These are phyloP conservation scores for Batillaria attramentaria DNA, from an alignment of 1,140 invertebrate genomes.

Conservation along the genomic window DNA sequence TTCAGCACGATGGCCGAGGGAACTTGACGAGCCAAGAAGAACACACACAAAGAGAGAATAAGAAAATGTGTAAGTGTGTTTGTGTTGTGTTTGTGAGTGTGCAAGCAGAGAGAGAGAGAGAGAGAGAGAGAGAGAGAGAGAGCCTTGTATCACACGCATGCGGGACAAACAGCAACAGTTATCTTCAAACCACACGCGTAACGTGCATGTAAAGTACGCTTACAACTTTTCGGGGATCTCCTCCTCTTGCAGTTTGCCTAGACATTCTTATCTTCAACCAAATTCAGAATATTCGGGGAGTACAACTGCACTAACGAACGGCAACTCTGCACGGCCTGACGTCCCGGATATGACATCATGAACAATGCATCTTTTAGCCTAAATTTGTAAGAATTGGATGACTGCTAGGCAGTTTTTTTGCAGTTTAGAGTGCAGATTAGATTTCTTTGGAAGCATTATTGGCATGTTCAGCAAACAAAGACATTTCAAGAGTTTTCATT, in stretches of 20 bases:
- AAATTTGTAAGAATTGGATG: neutral
- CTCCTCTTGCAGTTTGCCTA: slow-evolving; percentile 75
- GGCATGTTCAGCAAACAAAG: no score
- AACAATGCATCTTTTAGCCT: neutral
- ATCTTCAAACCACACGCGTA: neutral
- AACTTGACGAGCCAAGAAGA: neutral
- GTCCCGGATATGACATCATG: neutral
- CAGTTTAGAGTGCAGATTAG: no score
- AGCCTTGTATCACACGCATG: neutral
- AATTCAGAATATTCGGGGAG: neutral
- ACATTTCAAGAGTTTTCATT: no score
- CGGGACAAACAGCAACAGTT: neutral
- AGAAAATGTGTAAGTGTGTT: no score
- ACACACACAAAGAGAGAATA: slow-evolving; percentile 7
- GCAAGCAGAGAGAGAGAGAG: neutral
- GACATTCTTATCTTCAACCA: slow-evolving; percentile 73
- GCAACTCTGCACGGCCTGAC: neutral
- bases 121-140: neutral
- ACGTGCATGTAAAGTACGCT: slow-evolving; percentile 57
- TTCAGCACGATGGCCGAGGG: neutral
- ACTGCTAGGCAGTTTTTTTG: no score
- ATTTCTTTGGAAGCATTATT: no score
- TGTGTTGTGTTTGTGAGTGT: neutral
- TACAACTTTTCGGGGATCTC: slow-evolving; percentile 80
- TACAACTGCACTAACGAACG: neutral